Evolutionary conservation across 2,888 invertebrate species (phyloP).

Genomic region (Pedicia rivosa): DNA sequence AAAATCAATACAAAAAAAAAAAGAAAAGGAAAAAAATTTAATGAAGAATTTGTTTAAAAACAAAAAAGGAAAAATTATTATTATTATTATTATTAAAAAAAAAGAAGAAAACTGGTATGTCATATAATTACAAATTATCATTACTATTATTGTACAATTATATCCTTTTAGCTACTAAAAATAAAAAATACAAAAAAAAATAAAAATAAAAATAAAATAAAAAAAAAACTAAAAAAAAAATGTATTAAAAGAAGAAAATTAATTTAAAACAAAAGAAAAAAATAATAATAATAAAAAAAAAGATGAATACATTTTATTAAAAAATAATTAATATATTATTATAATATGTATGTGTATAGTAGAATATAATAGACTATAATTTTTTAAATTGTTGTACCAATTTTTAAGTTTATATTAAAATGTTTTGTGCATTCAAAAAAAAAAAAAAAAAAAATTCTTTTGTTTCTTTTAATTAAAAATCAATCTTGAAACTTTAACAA

Average conservation of each 20-base stretch:
- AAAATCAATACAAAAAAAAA: background rate
- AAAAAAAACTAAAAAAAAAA: background rate
- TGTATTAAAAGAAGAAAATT: background rate
- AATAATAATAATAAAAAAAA: conserved; percentile 3
- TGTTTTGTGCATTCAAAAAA: conserved; percentile 57
- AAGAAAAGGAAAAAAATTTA: background rate
- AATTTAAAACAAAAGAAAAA: background rate
- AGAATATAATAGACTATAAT: conserved; percentile 64
- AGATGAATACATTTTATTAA: conserved; percentile 2
- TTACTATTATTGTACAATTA: no score
- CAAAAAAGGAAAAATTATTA: background rate
- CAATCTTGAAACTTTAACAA: background rate
- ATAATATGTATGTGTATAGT: conserved; percentile 13
- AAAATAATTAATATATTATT: conserved; percentile 1
- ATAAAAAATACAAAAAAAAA: no score
- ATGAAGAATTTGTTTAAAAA: background rate
- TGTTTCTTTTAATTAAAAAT: conserved; percentile 2
- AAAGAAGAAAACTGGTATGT: conserved; percentile 1
- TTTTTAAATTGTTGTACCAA: conserved; percentile 75
- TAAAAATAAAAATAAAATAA: background rate
- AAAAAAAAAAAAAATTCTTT: conserved; percentile 4
- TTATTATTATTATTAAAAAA: conserved; percentile 1
- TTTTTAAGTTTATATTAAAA: conserved; percentile 80
- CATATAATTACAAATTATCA: no score
- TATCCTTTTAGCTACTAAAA: no score